Conservation (phyloP, 2,113 vertebrate genomes). For the Halcyon malimbica region DNA sequence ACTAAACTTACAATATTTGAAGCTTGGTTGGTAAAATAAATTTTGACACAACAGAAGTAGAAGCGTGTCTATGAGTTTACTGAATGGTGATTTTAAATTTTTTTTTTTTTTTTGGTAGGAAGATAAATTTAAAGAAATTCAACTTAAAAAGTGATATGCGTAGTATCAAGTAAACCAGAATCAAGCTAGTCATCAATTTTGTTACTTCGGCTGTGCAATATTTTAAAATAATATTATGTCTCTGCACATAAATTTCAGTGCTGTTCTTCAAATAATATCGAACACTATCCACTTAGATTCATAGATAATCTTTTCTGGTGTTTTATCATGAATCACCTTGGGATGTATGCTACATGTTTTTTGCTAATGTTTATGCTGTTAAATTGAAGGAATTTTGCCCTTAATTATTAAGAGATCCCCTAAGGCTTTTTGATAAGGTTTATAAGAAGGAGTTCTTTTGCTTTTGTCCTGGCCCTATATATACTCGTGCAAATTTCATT, state of each 20-base stretch:
- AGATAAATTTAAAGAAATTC: neutral
- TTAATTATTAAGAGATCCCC: neutral
- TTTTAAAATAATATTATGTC: neutral
- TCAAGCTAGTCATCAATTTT: neutral
- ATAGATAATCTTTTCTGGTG: neutral
- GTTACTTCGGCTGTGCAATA: neutral
- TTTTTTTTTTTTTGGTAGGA: neutral
- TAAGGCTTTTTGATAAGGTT: neutral
- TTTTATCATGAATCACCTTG: neutral
- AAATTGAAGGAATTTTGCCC: neutral
- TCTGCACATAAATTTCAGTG: neutral
- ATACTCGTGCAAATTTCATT: rapidly evolving
- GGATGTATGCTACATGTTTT: neutral
- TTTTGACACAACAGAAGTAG: neutral
- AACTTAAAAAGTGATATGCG: neutral
- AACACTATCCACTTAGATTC: neutral
- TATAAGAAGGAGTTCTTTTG: neutral
- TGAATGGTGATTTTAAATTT: neutral
- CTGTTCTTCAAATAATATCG: neutral
- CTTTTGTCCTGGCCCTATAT: neutral
- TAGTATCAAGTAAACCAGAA: neutral
- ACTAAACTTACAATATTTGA: neutral
- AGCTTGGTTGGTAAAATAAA: neutral
- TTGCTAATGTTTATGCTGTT: neutral
- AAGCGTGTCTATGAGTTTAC: neutral